Base-by-base conservation (phyloP, 2,888 invertebrate species). In the Philereme vetulata region DNA sequence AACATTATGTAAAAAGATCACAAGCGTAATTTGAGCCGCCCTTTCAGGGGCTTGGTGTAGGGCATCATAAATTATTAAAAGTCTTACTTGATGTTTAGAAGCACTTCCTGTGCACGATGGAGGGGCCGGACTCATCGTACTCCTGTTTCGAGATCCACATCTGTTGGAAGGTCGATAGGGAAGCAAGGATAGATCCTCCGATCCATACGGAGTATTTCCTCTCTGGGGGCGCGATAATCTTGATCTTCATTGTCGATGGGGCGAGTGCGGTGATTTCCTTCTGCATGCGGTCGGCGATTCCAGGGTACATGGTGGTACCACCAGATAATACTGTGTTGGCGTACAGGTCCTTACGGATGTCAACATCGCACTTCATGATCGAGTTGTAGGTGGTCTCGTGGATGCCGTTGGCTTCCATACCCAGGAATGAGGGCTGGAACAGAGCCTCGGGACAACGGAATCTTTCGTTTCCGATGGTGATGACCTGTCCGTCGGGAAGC, bases 101-200 rank as follows among this genome's bases (percentile, higher is more conserved):
- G 83, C 98, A 98, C 94, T 98, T 98, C 93, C 98, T 96, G 95
- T 98, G 98, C 75, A 98, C 98, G 84, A 97, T 97, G 78, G 96
- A 96, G 80, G 98, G 98, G 82, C 98, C 98, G 77, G 97, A 97
- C 93, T 98, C 98, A 90, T 98, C 98, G 93, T 98, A 98, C 90
- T 98, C 98, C 93, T 98, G 97, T 94, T 98, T 98, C 86, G 97
- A 97, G 94, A 98, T 97, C 97, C 97, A 97, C 97, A 97, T 97
- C 93, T 97, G 97, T 85, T 97, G 97, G 97, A 97, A 97, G 93
- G 97, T 97, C 79, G 97, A 97, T 74, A 97, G 94, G 71, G 97
- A 97, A 66, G 97, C 97, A 81, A 97, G 94, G 93, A 97, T 97
- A 74, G 97, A 97, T 61, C 97, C 97, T 84, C 97, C 97, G 93